phyloP scores from a whole-genome alignment of 2,888 invertebrate genomes.

The Pegoplata infirma region DNA sequence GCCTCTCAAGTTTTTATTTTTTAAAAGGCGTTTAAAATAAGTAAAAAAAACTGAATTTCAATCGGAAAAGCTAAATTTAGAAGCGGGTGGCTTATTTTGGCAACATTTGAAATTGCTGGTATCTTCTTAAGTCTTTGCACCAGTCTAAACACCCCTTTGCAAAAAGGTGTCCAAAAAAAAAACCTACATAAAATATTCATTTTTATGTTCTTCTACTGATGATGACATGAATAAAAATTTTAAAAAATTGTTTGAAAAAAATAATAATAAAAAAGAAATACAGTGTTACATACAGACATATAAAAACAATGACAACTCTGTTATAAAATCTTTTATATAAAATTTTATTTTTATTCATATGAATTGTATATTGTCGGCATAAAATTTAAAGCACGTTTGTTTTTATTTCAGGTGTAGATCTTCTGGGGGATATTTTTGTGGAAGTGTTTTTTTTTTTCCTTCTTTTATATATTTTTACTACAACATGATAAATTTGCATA shows the following conservation, averaged over 20 bases:
- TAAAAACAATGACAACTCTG: too few species aligned
- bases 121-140: too few species aligned
- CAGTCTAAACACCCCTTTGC: too few species aligned
- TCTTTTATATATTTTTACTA: not conserved
- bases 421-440: not conserved
- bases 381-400: constrained; percentile 47
- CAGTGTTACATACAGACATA: not conserved
- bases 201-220: not conserved
- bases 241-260: too few species aligned
- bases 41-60: too few species aligned
- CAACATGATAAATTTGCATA: constrained; percentile 47
- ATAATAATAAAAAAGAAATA: not conserved
- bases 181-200: not conserved
- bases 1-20: too few species aligned
- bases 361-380: constrained; percentile 33
- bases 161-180: too few species aligned
- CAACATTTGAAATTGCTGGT: too few species aligned
- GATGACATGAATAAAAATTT: constrained; percentile 31
- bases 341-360: not conserved
- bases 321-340: not conserved
- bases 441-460: not conserved
- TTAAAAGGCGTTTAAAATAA: too few species aligned
- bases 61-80: too few species aligned
- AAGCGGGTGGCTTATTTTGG: too few species aligned
- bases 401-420: constrained; percentile 55